Conservation (phyloP, 2,797 vertebrate species). For the Phaenicophaeus curvirostris region DNA sequence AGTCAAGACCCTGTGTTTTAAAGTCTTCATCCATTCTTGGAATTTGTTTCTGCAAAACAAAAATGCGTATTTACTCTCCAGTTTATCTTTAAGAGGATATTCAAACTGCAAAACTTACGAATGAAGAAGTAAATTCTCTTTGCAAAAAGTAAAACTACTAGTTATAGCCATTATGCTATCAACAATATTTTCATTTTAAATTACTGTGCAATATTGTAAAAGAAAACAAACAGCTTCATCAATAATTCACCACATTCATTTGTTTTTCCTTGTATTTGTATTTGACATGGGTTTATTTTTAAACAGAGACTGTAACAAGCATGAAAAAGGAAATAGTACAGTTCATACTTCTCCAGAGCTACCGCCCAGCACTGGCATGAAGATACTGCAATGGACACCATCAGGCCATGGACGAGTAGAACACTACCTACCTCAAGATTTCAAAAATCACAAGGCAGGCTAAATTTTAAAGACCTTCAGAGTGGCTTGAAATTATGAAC, state of each 20-base stretch:
- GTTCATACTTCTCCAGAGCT: neutral
- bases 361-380: neutral
- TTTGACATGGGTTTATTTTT: neutral
- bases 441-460: neutral
- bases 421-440: neutral
- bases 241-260: neutral
- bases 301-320: neutral
- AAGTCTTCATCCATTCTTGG: slow-evolving; percentile 71
- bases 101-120: neutral
- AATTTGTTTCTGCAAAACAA: slow-evolving; percentile 65
- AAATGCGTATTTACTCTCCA: neutral
- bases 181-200: neutral
- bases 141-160: neutral
- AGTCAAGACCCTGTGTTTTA: slow-evolving; percentile 56
- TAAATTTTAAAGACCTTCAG: neutral
- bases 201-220: rapidly evolving
- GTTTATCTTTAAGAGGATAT: neutral
- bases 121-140: neutral
- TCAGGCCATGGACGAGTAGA: neutral
- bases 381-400: neutral
- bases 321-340: neutral
- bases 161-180: neutral
- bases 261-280: neutral
- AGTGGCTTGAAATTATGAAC: neutral
- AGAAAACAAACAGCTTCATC: neutral